Evolutionary conservation across 2,797 vertebrate genomes (phyloP).

Genomic region (Adrianichthys oophorus): DNA sequence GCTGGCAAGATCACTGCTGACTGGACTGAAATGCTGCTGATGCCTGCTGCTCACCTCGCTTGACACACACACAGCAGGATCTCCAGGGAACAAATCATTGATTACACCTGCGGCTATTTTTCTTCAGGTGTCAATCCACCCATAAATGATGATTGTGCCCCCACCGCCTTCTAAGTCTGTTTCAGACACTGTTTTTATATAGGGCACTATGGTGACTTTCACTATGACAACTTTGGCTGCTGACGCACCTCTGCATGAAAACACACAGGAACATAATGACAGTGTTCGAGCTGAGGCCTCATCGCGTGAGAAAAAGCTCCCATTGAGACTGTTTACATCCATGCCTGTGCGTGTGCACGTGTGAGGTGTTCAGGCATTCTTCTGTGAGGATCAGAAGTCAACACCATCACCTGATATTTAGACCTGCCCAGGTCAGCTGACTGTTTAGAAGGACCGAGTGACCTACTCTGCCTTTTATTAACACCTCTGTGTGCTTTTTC

Average conservation of each 20-base stretch:
- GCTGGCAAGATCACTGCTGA: constrained; percentile 72
- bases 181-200: constrained; percentile 5
- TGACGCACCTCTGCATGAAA: constrained; percentile 37
- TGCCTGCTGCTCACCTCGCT: constrained; percentile 67
- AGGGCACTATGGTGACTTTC: constrained; percentile 61
- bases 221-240: constrained; percentile 60
- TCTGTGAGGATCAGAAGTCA: constrained; percentile 19
- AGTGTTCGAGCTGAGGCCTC: constrained; percentile 28
- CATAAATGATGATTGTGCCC: constrained; percentile 52
- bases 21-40: constrained; percentile 73
- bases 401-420: constrained; percentile 73
- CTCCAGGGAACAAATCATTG: constrained; percentile 64
- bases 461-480: constrained; percentile 60
- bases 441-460: constrained; percentile 38
- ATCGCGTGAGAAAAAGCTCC: constrained; percentile 47
- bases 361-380: constrained; percentile 2
- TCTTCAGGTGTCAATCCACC: constrained; percentile 68
- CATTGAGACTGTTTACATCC: constrained; percentile 40
- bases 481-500: constrained; percentile 50
- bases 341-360: constrained; percentile 1
- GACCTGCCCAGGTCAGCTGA: constrained; percentile 48
- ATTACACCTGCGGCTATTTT: constrained; percentile 73
- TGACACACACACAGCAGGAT: constrained; percentile 19
- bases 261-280: constrained; percentile 43
- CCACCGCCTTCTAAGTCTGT: neutral